These are phyloP conservation scores for Conomelus anceps DNA, from an alignment of 2,888 invertebrate genomes.

Conservation along the genomic window DNA sequence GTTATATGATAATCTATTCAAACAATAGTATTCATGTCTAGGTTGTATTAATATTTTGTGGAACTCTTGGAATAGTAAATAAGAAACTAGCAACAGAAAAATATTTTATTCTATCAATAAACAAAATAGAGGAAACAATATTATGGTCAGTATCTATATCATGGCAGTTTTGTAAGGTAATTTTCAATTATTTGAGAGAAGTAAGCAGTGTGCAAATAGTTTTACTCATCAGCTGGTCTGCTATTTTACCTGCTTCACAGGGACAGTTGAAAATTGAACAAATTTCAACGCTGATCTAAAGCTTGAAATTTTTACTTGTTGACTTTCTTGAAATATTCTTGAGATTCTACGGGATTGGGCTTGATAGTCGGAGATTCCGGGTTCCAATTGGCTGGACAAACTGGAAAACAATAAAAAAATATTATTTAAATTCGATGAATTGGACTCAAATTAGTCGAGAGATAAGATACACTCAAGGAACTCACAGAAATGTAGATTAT, in stretches of 20 bases:
- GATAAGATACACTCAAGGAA: background rate
- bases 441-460: conserved; percentile 2
- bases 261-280: background rate
- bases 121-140: background rate
- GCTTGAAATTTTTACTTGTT: conserved; percentile 30
- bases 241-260: background rate
- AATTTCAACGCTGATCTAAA: background rate
- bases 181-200: background rate
- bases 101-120: background rate
- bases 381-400: conserved; percentile 94
- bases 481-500: no score
- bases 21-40: no score
- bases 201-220: background rate
- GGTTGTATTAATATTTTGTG: no score
- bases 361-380: conserved; percentile 84
- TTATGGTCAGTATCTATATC: background rate
- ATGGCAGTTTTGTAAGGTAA: background rate
- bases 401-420: conserved; percentile 45
- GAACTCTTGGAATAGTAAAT: no score
- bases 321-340: conserved; percentile 71
- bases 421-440: background rate
- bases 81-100: background rate
- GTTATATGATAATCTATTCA: no score
- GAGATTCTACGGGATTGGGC: conserved; percentile 77
- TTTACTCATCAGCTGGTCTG: background rate